Evolutionary conservation across 2,888 invertebrate genomes (phyloP).

Genomic region (Lasioglossum vierecki): DNA sequence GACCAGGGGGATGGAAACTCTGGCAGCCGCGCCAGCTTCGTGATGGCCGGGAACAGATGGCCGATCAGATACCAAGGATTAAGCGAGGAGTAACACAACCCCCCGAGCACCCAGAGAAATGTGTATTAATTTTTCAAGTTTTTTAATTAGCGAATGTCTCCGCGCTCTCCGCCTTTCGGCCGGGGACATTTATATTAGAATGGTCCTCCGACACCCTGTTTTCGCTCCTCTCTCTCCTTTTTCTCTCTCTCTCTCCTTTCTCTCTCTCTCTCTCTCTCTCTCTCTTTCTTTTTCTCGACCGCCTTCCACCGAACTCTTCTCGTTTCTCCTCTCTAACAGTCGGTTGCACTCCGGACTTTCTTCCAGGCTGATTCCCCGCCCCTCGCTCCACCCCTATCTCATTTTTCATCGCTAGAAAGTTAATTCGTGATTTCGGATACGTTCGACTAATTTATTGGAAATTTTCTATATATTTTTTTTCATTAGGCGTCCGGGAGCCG

Average conservation of each 20-base stretch:
- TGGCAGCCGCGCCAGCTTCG: slow-evolving; percentile 64
- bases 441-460: slow-evolving; percentile 28
- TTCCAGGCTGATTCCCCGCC: slow-evolving; percentile 42
- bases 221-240: slow-evolving; percentile 52
- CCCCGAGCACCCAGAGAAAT: slow-evolving; percentile 80
- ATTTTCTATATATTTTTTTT: neutral
- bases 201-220: slow-evolving; percentile 68
- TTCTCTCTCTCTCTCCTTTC: slow-evolving; percentile 33
- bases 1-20: slow-evolving; percentile 32
- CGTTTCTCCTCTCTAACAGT: slow-evolving; percentile 51
- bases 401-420: slow-evolving; percentile 24
- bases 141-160: slow-evolving; percentile 84
- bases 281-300: slow-evolving; percentile 21
- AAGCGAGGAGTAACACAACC: slow-evolving; percentile 78
- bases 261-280: slow-evolving; percentile 56
- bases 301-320: slow-evolving; percentile 9
- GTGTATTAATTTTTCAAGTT: slow-evolving; percentile 85
- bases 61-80: slow-evolving; percentile 84
- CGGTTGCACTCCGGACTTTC: slow-evolving; percentile 63
- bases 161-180: slow-evolving; percentile 78
- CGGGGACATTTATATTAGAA: slow-evolving; percentile 83
- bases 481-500: neutral
- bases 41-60: slow-evolving; percentile 82
- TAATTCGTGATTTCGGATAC: slow-evolving; percentile 40
- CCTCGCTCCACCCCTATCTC: slow-evolving; percentile 17